Evolutionary conservation across 2,797 vertebrate genomes (phyloP), one percentile per base, ranked within the genome.

Genomic region (Trachops cirrhosus): DNA sequence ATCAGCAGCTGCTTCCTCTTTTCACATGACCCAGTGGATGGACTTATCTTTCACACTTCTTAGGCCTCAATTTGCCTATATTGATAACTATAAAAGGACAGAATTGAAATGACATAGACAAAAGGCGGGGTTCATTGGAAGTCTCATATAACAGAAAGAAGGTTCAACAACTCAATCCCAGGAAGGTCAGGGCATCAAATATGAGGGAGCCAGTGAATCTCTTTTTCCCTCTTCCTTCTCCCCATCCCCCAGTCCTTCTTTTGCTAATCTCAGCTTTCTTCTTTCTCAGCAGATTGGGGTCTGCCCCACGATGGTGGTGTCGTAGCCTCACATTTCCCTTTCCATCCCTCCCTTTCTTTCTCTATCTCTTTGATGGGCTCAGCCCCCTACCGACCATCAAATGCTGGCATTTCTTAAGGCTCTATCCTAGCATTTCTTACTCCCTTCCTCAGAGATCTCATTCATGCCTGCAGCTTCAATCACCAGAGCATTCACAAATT

Each of bases 51-150:
- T 24, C 70, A 71, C 2, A 15, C 37, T 32, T 37, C 32, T 92
- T 11, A 39, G 57, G 57, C 50, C 37, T 92, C 67, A n/a, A 64
- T 21, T 84, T 90, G 44, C 39, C 29, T 92, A 3, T 44, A 32
- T 80, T 57, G 85, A 52, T 67, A 77, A 86, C 71, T 52, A 68
- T 62, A 48, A 77, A 93, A 70, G 39, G 21, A 34, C 29, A 86
- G 89, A 90, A 10, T 91, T 16, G 73, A 37, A 93, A 83, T 84
- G 70, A 94, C 39, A 74, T 92, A 73, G 57, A 74, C 29, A 87
- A 93, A 91, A 86, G n/a, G 68, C 37, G 5, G 26, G 7, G 48
- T 73, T 52, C 80, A 85, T 70, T 92, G 46, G 32, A 85, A 85
- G 48, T 32, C 41, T 91, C 64, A 22, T 37, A 2, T 74, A 67